A percentile compares a stretch with the other conserved stretches of the same genome.
Conservation (phyloP, 2,888 invertebrate species). For the Athalia rosae region DNA sequence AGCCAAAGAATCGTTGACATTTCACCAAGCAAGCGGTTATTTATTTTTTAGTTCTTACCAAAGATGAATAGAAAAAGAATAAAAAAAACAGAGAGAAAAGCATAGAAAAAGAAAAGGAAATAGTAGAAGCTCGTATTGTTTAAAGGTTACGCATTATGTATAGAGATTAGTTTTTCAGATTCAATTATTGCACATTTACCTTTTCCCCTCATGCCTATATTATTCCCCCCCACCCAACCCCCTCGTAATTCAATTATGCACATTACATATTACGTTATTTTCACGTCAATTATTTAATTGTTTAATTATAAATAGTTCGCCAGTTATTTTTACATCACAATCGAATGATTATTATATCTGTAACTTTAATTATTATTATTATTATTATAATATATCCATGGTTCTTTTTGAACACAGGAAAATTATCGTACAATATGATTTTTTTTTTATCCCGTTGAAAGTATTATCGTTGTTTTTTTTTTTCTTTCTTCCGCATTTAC, state of each 20-base stretch:
- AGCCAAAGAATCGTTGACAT: neutral
- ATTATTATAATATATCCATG: too few species aligned
- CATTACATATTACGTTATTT: neutral
- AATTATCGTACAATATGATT: conserved; percentile 49
- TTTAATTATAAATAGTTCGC: neutral
- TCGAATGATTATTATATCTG: neutral
- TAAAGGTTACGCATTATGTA: conserved; percentile 41
- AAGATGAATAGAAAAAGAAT: conserved; percentile 63
- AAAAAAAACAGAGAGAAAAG: conserved; percentile 41
- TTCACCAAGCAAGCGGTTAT: conserved; percentile 64
- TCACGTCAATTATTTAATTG: conserved; percentile 2
- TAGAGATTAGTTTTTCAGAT: conserved; percentile 8
- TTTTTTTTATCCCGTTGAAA: conserved; percentile 66
- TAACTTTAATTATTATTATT: neutral
- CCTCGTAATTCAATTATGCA: neutral
- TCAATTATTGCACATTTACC: too few species aligned
- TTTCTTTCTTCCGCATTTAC: conserved; percentile 53
- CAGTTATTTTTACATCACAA: neutral
- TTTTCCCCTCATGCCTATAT: neutral
- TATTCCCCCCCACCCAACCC: neutral
- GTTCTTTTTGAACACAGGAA: conserved; percentile 11
- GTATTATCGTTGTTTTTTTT: conserved; percentile 70
- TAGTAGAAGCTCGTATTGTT: conserved; percentile 47
- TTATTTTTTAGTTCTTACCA: conserved; percentile 73
- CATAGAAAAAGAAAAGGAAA: conserved; percentile 49